Base-by-base conservation (phyloP, 2,888 invertebrate genomes). In the Isoperla grammatica region DNA sequence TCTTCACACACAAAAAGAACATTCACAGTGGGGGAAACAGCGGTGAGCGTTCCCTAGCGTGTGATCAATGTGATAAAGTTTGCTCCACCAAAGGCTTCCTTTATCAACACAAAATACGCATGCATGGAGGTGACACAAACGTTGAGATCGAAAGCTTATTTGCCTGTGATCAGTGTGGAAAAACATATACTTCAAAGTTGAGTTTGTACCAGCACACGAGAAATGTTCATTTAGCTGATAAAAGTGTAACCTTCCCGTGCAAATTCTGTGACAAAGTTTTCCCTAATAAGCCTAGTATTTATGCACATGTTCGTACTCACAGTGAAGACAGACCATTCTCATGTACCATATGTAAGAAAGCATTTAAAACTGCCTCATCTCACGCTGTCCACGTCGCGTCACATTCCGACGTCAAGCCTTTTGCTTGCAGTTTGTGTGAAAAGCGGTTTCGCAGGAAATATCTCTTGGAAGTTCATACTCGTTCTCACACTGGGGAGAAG, bases 401-500 rank as follows among this genome's bases (percentile, higher is more conserved):
- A 22, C 45, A 45, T 19, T 6, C 6, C 19, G 19, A 8, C 17
- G 17, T 15, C 17, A 15, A 17, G 11, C 17, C 45, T 4, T 11
- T 17, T 11, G 13, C 2, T 5, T 45, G 13, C 17, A n/a, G 2
- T 11, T 11, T 45, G 5, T 45, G 45, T 19, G 11, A 45, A n/a
- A 61, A 57, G 29, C 53, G 40, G 3, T 61, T 61, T 13, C 57
- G 61, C 9, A 45, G 54, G 13, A 56, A 46, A 6, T 43, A 53
- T 9, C 57, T 57, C 42, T 54, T 61, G 8, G 46, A 45, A 9
- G 37, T 45, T 11, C 61, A 61, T 39, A 43, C 57, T 6, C 49
- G 61, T 3, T 53, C 57, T 5, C 61, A 61, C 23, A 61, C 61
- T 11, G 61, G 61, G 1, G 61, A 61, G 29, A 61, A 57, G 23